Evolutionary conservation across 2,888 invertebrate genomes (phyloP).

Genomic region (Chrysolina americana): DNA sequence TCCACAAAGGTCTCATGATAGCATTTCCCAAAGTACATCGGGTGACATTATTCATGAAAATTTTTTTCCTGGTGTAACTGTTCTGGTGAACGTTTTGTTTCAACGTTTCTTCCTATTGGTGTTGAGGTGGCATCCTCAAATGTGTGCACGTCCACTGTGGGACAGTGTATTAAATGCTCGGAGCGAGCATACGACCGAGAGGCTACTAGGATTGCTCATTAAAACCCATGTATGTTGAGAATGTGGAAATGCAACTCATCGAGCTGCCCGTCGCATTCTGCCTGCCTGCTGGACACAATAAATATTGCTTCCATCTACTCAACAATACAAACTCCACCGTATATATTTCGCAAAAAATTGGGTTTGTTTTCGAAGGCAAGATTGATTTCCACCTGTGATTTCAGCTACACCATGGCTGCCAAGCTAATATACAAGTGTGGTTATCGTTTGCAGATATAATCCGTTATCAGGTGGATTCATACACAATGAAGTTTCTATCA

Average conservation of each 20-base stretch:
- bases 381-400: constrained; percentile 59
- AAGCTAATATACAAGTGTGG: background rate
- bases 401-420: background rate
- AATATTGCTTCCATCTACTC: constrained; percentile 68
- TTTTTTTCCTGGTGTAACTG: no score
- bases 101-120: no score
- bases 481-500: background rate
- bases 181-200: constrained; percentile 50
- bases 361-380: constrained; percentile 65
- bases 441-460: background rate
- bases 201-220: constrained; percentile 66
- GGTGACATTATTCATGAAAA: no score
- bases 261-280: constrained; percentile 67
- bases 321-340: constrained; percentile 66
- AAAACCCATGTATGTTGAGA: constrained; percentile 69
- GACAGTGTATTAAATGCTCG: constrained; percentile 17
- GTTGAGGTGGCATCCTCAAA: no score
- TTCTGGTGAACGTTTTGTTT: no score
- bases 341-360: constrained; percentile 67
- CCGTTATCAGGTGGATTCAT: background rate
- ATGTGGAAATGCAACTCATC: constrained; percentile 69
- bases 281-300: constrained; percentile 68
- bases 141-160: constrained; percentile 4
- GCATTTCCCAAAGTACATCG: no score
- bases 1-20: no score